Percentiles rank a stretch among this genome's conserved stretches.
Conservation (phyloP, 2,888 invertebrate species). For the Parelbella ahira region DNA sequence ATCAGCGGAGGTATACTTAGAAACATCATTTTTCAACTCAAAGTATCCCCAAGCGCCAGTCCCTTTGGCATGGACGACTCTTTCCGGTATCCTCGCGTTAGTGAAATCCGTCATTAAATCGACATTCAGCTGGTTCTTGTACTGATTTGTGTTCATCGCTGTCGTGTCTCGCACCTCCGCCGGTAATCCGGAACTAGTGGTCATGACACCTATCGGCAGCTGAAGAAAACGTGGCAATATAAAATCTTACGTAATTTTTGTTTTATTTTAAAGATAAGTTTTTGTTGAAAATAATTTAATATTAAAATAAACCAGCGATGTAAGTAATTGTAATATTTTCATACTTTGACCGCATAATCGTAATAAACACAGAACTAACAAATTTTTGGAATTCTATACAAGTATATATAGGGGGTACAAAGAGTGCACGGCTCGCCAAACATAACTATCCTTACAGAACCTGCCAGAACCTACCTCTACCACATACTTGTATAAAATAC, state of each 20-base stretch:
- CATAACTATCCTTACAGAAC: too few relatives aligned
- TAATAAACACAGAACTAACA: too few relatives aligned
- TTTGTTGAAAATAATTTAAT: background rate
- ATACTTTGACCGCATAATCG: too few relatives aligned
- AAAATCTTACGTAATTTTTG: too few relatives aligned
- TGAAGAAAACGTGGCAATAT: background rate
- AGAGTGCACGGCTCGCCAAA: too few relatives aligned
- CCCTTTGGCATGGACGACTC: conserved; percentile 96
- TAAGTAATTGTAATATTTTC: too few relatives aligned
- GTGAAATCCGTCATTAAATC: conserved; percentile 83
- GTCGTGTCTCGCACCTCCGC: conserved; percentile 84
- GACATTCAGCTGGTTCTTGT: conserved; percentile 37
- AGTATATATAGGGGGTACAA: too few relatives aligned
- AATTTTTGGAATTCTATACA: too few relatives aligned
- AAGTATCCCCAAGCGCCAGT: conserved; percentile 91
- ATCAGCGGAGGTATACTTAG: conserved; percentile 86
- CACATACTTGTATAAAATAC: too few relatives aligned
- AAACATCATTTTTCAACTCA: conserved; percentile 90
- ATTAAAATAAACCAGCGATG: too few relatives aligned
- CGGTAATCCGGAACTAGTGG: conserved; percentile 88
- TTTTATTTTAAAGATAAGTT: too few relatives aligned
- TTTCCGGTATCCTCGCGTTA: conserved; percentile 93
- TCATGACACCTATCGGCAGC: conserved; percentile 74
- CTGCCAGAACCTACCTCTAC: too few relatives aligned
- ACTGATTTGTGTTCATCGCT: conserved; percentile 85